Evolutionary conservation across 2,888 invertebrate genomes (phyloP).

Genomic region (Apeira syringaria): DNA sequence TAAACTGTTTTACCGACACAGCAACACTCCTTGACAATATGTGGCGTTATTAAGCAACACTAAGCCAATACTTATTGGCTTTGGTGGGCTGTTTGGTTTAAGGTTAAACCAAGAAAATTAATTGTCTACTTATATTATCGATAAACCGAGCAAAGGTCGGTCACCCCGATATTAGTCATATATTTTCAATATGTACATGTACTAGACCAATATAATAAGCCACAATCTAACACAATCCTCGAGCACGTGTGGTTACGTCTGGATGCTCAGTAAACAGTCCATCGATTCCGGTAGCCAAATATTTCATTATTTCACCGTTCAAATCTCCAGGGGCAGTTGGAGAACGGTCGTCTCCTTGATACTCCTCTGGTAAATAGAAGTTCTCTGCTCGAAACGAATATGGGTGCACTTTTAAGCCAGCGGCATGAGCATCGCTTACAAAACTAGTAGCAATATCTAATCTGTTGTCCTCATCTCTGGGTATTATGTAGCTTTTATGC

Average conservation of each 20-base stretch:
- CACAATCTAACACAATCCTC: constrained; percentile 36
- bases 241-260: constrained; percentile 50
- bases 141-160: too few relatives aligned
- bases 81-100: too few relatives aligned
- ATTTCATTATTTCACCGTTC: constrained; percentile 57
- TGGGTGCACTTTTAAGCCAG: constrained; percentile 66
- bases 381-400: constrained; percentile 75
- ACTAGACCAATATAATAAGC: too few relatives aligned
- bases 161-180: too few relatives aligned
- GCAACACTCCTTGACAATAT: too few relatives aligned
- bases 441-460: constrained; percentile 58
- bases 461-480: constrained; percentile 51
- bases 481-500: constrained; percentile 68
- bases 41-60: too few relatives aligned
- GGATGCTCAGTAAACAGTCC: constrained; percentile 73
- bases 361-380: constrained; percentile 58
- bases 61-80: too few relatives aligned
- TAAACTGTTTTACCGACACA: too few relatives aligned
- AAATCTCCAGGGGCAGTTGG: constrained; percentile 53
- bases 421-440: constrained; percentile 61
- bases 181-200: too few relatives aligned
- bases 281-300: constrained; percentile 64
- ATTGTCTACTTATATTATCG: too few relatives aligned
- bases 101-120: too few relatives aligned
- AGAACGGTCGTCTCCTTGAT: constrained; percentile 42